Evolutionary conservation across 2,888 invertebrate species (phyloP).

Genomic region (Drosophila fulvimacula): DNA sequence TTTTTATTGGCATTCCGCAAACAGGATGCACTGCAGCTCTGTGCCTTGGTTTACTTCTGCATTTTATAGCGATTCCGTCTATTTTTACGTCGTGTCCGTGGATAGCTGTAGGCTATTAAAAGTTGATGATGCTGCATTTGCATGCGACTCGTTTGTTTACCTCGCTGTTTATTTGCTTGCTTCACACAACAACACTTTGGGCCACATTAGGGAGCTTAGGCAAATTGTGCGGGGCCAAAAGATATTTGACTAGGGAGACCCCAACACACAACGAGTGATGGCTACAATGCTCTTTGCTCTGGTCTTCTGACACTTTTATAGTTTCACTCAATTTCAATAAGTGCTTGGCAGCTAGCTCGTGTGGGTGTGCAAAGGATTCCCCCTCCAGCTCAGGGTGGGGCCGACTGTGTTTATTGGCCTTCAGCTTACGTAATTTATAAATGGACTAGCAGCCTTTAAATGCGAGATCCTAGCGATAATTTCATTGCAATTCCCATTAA

Average conservation of each 20-base stretch:
- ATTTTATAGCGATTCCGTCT: constrained; percentile 5
- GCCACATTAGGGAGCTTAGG: constrained; percentile 61
- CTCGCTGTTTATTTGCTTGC: constrained; percentile 56
- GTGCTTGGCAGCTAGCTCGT: constrained; percentile 35
- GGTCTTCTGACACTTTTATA: constrained; percentile 77
- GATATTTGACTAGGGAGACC: constrained; percentile 30
- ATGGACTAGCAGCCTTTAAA: constrained; percentile 17
- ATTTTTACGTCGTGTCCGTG: constrained; percentile 7
- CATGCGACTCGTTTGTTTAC: constrained; percentile 57
- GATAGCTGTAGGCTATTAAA: constrained; percentile 30
- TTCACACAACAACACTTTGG: constrained; percentile 43
- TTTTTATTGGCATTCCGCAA: constrained; percentile 36
- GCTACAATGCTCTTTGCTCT: constrained; percentile 25
- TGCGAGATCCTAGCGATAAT: not conserved
- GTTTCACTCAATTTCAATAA: constrained; percentile 76
- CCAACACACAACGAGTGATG: constrained; percentile 25
- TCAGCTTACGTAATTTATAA: constrained; percentile 46
- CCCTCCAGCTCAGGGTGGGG: not conserved
- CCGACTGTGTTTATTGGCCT: constrained; percentile 40
- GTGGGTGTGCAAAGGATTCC: constrained; percentile 28
- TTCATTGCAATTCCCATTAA: not conserved
- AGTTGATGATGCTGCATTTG: constrained; percentile 57
- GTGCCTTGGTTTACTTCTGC: not conserved
- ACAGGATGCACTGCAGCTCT: constrained; percentile 31
- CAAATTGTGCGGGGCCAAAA: constrained; percentile 35